These are phyloP conservation scores for Tenthredo notha DNA, from an alignment of 2,888 invertebrate species.

Conservation along the genomic window DNA sequence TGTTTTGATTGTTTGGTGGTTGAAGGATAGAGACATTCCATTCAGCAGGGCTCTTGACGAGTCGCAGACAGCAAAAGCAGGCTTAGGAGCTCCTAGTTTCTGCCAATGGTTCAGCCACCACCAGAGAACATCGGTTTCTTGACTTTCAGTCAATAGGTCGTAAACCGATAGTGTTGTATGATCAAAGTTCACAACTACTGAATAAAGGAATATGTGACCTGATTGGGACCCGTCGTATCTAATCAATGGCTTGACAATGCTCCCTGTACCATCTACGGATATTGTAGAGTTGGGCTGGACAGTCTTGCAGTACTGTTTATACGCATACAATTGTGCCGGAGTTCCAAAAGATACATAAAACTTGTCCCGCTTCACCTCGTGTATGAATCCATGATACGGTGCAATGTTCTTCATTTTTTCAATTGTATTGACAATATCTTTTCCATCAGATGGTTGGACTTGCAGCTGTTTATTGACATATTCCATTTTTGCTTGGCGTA, in stretches of 20 bases:
- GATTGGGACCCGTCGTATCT: conserved; percentile 15
- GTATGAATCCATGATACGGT: conserved; percentile 30
- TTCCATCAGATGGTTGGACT: conserved; percentile 37
- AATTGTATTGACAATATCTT: conserved; percentile 49
- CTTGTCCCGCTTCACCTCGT: conserved; percentile 21
- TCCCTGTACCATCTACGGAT: conserved; percentile 45
- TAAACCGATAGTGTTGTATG: conserved; percentile 16
- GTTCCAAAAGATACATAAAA: conserved; percentile 26
- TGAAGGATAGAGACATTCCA: background rate
- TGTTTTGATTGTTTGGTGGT: conserved; percentile 38
- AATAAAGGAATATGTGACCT: conserved; percentile 47
- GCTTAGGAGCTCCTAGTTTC: conserved; percentile 26
- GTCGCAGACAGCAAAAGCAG: conserved; percentile 32
- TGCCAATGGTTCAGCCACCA: conserved; percentile 16
- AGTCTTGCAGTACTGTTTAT: conserved; percentile 31
- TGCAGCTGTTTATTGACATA: background rate
- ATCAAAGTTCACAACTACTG: conserved; percentile 39
- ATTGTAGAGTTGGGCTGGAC: background rate
- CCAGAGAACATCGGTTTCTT: conserved; percentile 42
- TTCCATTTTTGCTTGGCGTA: conserved; percentile 41
- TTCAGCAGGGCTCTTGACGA: background rate
- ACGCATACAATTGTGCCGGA: conserved; percentile 15
- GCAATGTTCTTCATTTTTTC: conserved; percentile 32
- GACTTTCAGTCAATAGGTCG: conserved; percentile 36
- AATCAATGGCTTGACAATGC: conserved; percentile 8